Base-by-base conservation (phyloP, 2,888 invertebrate genomes). In the Macropis europaea region DNA sequence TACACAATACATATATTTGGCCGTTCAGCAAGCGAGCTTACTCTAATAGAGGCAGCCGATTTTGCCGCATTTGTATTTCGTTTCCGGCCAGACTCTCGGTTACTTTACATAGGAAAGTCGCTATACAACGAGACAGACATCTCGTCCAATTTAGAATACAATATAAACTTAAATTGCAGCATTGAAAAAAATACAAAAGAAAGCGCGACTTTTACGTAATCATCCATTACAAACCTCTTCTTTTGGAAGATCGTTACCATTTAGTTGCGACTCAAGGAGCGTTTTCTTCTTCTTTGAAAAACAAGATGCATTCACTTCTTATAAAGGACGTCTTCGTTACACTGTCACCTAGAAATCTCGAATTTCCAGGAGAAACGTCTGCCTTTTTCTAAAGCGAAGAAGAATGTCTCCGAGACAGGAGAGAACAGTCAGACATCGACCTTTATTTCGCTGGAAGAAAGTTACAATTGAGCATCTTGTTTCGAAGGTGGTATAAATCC, bases 151-250 rank as follows among this genome's bases (percentile, higher is more conserved):
- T 59, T 24, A 15, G 13, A 22, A 6, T n/a, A 50, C 28, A 42
- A 57, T 57, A 24, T 22, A 2, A 3, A 19, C n/a, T 4, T 36
- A 45, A 64, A 57, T 64, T 59, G 42, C 15, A 34, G 13, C 28
- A 45, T 54, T 62, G 54, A 56, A 40, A n/a, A n/a, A 43, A 19
- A n/a, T 36, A 50, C 36, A 50, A 59, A 63, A 36, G 50, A 15
- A 43, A 66, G 34, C 5, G 34, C 15, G 3, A 26, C 59, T 15
- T 34, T 26, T 7, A 13, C 28, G 19, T 19, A 9, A 28, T 30
- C 15, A 13, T 19, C 7, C 34, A 11, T 26, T 19, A 19, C 9
- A 11, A 9, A 9, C 30, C 9, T 15, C n/a, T 17, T 19, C 34
- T 13, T 17, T 2, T 3, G 2, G 2, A 24, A 24, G 34, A 13